These are phyloP conservation scores for Dromius quadrimaculatus DNA, from an alignment of 2,888 invertebrate species.

Conservation along the genomic window DNA sequence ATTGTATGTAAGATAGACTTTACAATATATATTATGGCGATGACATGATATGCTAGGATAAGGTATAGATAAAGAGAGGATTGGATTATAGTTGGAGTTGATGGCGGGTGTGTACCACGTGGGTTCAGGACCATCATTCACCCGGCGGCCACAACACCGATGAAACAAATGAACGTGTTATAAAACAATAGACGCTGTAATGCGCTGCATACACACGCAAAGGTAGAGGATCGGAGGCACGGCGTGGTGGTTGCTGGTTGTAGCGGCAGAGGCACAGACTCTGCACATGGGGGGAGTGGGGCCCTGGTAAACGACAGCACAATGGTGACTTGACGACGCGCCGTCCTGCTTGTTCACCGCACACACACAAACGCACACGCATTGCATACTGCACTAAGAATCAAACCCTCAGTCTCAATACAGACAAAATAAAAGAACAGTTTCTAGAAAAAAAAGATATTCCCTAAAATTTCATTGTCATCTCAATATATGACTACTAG, in stretches of 20 bases:
- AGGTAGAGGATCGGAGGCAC: constrained; percentile 28
- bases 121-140: constrained; percentile 48
- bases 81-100: no score
- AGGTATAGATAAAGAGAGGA: neutral
- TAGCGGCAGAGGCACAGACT: constrained; percentile 3
- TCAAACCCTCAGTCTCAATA: no score
- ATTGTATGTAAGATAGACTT: no score
- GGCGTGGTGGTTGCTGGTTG: constrained; percentile 33
- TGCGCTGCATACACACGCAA: constrained; percentile 39
- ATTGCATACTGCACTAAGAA: no score
- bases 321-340: constrained; percentile 41
- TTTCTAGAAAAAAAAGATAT: no score
- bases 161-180: constrained; percentile 53
- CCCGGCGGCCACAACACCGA: constrained; percentile 46
- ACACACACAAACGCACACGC: constrained; percentile 27
- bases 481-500: no score
- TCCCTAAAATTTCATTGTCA: no score
- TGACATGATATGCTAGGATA: neutral
- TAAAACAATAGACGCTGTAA: constrained; percentile 52
- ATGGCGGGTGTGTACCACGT: constrained; percentile 51
- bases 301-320: constrained; percentile 44
- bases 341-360: constrained; percentile 18
- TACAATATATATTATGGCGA: no score
- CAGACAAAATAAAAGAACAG: no score
- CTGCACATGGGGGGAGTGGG: constrained; percentile 13